phyloP scores from a whole-genome alignment of 2,113 vertebrate species.

The Rhagologus leucostigma region DNA sequence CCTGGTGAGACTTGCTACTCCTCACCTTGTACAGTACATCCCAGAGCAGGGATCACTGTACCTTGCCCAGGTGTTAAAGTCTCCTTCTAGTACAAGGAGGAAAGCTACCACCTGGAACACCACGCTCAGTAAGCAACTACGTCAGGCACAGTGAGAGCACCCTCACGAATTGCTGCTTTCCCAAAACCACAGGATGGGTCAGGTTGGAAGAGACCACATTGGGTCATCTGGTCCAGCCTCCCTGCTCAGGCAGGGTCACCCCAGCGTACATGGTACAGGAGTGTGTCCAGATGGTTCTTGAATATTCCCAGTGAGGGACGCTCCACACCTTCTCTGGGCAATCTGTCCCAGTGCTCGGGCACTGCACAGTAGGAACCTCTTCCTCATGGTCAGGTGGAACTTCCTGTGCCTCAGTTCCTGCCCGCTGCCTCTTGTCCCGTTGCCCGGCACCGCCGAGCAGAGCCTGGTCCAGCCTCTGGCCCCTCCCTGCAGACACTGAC shows the following conservation, averaged over 20 bases:
- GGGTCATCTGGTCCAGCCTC: neutral
- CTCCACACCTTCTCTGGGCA: neutral
- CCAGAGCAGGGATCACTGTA: neutral
- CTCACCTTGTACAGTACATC: neutral
- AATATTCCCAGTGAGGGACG: fast-evolving
- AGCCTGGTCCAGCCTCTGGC: neutral
- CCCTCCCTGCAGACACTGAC: neutral
- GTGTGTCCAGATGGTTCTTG: neutral
- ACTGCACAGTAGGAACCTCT: neutral
- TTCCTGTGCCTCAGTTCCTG: neutral
- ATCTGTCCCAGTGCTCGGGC: neutral
- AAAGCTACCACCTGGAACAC: neutral
- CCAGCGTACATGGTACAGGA: neutral
- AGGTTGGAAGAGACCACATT: fast-evolving
- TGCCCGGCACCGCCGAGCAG: too few relatives aligned
- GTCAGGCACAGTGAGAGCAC: neutral
- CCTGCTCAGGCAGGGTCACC: neutral
- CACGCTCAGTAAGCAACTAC: fast-evolving
- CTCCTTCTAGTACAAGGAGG: neutral
- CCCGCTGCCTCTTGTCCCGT: neutral
- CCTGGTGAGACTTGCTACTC: neutral
- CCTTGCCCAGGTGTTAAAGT: neutral
- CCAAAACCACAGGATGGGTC: neutral
- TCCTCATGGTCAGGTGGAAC: neutral
- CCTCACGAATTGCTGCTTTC: neutral